Conservation (phyloP, 2,113 vertebrate species). For the Thymallus thymallus region DNA sequence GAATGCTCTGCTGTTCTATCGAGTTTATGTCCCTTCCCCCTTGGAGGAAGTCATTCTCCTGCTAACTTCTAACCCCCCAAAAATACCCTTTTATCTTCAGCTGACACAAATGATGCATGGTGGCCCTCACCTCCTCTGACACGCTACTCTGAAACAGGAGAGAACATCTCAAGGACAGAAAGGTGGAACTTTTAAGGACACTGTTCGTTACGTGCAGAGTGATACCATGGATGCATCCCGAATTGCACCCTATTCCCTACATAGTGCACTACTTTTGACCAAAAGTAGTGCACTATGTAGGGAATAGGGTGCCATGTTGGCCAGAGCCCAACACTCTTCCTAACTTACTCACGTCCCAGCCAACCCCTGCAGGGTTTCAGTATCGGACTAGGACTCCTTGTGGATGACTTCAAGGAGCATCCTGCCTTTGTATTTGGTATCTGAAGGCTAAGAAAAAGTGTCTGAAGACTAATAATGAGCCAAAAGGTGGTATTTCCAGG, state of each 20-base stretch:
- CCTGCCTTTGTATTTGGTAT: not conserved
- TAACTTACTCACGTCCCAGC: not conserved
- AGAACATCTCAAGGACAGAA: not conserved
- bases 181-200: not conserved
- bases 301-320: too few species aligned
- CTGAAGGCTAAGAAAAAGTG: too few species aligned
- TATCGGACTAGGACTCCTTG: not conserved
- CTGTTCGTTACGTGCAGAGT: too few species aligned
- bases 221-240: too few species aligned
- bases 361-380: not conserved
- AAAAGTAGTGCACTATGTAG: too few species aligned
- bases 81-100: not conserved
- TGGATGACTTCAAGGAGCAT: not conserved
- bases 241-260: too few species aligned
- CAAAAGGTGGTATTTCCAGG: too few species aligned
- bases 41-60: not conserved
- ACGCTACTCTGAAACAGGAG: not conserved
- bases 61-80: not conserved
- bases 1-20: not conserved
- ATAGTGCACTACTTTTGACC: too few species aligned
- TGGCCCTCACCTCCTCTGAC: not conserved
- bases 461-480: too few species aligned
- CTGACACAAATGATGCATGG: not conserved
- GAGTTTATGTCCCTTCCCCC: not conserved
- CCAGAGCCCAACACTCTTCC: not conserved